Evolutionary conservation across 1,140 invertebrate species (phyloP), one percentile per base, ranked within the genome.

Genomic region (Drosophila nannoptera): DNA sequence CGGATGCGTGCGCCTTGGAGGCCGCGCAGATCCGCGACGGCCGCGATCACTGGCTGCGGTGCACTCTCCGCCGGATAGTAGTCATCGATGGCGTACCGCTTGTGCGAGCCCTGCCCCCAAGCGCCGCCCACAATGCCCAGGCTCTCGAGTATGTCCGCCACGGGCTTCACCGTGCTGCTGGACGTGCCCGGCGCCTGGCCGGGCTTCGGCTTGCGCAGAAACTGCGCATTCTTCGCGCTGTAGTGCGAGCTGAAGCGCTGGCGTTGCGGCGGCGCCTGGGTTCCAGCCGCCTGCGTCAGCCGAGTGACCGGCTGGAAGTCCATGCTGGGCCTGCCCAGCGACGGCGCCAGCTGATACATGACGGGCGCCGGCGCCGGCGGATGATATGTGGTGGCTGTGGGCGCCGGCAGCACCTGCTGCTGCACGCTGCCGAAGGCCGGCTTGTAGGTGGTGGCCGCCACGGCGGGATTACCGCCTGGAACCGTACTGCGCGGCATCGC

Each of bases 171-270:
- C 0, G 84, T 84, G 53, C 64, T 60, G 59, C 56, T 62, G 38
- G 35, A 35, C 0, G 50, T 29, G 52, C 7, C 48, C 7, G 5
- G 32, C 2, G 35, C 42, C 5, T 42, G 36, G 0, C 43, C 9
- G 0, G 72, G 65, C 38, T 65, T 72, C 1, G 71, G 69, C n/a
- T 88, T 88, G 7, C 77, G 46, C 29, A 84, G 48, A 3, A 89
- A 89, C 40, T 89, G 82, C 2, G 82, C 69, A 22, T 88, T 74
- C 65, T 89, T 88, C 4, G 88, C 88, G 56, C 52, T 89, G 45
- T 89, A 89, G 38, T 89, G 88, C n/a, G 88, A 89, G 48, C 88
- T 89, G 31, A 82, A 89, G 0, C 88, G 78, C 22, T 62, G 77
- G 4, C 49, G 38, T 38, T 7, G 12, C 11, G 0, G 38, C 33